phyloP scores from a whole-genome alignment of 2,113 vertebrate species.

The Azemiops feae region DNA sequence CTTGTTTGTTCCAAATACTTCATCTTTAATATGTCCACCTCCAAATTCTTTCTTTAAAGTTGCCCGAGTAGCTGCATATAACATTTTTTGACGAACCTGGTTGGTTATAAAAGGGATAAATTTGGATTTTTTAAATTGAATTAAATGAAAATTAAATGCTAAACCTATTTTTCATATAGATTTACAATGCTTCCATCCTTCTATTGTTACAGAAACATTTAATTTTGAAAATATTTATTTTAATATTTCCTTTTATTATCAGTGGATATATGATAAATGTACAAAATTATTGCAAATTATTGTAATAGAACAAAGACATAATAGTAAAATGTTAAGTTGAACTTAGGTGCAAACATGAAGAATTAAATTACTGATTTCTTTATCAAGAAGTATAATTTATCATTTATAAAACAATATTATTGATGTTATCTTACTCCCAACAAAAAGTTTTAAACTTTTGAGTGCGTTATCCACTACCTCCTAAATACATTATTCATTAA shows the following conservation, averaged over 20 bases:
- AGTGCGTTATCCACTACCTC: not conserved
- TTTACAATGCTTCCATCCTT: not conserved
- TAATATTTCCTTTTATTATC: not conserved
- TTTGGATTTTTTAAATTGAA: not conserved
- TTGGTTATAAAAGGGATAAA: constrained; percentile 21
- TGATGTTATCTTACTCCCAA: not conserved
- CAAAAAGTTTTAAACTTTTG: not conserved
- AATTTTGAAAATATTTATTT: not conserved
- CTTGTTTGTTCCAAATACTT: constrained; percentile 90
- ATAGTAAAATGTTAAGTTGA: not conserved
- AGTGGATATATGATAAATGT: not conserved
- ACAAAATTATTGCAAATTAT: not conserved
- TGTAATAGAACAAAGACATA: not conserved
- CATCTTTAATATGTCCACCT: constrained; percentile 94
- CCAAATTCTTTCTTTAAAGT: constrained; percentile 97
- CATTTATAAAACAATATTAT: not conserved
- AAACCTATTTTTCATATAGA: not conserved
- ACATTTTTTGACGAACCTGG: constrained; percentile 96
- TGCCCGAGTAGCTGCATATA: constrained; percentile 94
- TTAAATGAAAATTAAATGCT: not conserved
- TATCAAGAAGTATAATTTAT: not conserved
- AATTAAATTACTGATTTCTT: not conserved
- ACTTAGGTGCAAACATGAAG: not conserved
- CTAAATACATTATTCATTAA: not conserved
- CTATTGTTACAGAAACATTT: not conserved